Percentiles rank a stretch among this genome's conserved stretches.
Evolutionary conservation across 2,888 invertebrate species (phyloP).

Genomic region (Polydrusus cervinus): DNA sequence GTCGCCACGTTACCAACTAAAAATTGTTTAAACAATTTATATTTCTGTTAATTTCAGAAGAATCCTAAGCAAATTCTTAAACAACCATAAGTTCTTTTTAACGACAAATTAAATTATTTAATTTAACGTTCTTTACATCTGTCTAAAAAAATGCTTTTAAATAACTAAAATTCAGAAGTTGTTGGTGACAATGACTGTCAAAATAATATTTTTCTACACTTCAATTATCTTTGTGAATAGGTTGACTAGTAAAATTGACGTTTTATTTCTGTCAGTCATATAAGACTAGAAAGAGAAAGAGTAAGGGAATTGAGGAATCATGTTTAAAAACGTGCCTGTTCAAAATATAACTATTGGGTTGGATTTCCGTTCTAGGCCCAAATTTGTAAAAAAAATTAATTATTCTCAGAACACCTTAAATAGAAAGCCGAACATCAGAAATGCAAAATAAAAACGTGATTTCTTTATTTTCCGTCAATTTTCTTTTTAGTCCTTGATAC

Average conservation of each 20-base stretch:
- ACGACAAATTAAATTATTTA: not conserved
- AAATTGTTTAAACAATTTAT: conserved; percentile 41
- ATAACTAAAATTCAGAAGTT: not conserved
- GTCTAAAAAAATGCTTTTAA: not conserved
- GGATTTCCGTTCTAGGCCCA: no score
- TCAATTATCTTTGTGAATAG: not conserved
- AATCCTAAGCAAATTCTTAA: not conserved
- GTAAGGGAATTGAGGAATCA: no score
- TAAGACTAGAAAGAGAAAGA: not conserved
- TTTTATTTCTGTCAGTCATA: not conserved
- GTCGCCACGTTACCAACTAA: conserved; percentile 68
- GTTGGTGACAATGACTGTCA: conserved; percentile 15
- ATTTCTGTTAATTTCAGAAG: not conserved
- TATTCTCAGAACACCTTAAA: no score
- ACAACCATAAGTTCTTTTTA: not conserved
- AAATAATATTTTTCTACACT: not conserved
- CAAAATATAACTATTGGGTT: no score
- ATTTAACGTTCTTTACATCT: no score
- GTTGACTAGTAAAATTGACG: not conserved
- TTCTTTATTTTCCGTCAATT: not conserved
- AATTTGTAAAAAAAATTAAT: no score
- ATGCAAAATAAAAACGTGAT: no score
- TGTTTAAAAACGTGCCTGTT: no score
- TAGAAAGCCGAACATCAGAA: no score
- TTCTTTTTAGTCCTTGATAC: not conserved